These are phyloP conservation scores for Ceriagrion tenellum DNA, from an alignment of 2,888 invertebrate genomes.

Conservation along the genomic window DNA sequence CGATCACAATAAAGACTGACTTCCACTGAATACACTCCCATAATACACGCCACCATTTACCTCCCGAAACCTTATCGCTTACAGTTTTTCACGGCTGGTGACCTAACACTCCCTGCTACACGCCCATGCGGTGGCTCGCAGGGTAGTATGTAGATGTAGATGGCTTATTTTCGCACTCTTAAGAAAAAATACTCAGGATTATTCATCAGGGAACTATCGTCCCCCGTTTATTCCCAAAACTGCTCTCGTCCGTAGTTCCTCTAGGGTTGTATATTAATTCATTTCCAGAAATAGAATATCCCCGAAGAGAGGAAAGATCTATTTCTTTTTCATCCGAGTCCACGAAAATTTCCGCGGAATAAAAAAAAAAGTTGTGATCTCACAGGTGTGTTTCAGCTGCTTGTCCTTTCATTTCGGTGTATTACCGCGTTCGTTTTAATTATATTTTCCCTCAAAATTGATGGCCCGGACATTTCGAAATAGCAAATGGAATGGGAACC, in stretches of 20 bases:
- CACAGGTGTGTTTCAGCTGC: constrained; percentile 17
- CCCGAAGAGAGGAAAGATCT: not conserved
- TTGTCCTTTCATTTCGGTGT: constrained; percentile 20
- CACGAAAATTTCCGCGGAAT: not conserved
- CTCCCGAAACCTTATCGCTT: too few species aligned
- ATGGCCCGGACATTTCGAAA: constrained; percentile 24
- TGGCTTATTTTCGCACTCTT: not conserved
- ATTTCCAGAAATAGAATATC: not conserved
- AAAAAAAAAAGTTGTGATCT: not conserved
- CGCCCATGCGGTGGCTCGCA: too few species aligned
- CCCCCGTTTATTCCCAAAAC: not conserved
- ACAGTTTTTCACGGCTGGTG: too few species aligned
- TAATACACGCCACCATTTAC: too few species aligned
- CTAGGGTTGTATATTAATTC: not conserved
- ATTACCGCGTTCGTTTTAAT: constrained; percentile 22
- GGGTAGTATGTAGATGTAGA: too few species aligned
- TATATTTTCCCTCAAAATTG: not conserved
- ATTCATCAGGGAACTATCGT: not conserved
- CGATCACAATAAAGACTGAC: too few species aligned
- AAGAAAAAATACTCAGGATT: too few species aligned
- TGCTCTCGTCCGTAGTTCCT: not conserved
- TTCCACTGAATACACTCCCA: too few species aligned
- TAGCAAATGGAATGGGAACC: not conserved
- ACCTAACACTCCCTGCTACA: too few species aligned
- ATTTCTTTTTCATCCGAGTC: not conserved